Percentiles rank a stretch among this genome's conserved stretches.
These are phyloP conservation scores for Plagodis pulveraria DNA, from an alignment of 2,888 invertebrate genomes.

Conservation along the genomic window DNA sequence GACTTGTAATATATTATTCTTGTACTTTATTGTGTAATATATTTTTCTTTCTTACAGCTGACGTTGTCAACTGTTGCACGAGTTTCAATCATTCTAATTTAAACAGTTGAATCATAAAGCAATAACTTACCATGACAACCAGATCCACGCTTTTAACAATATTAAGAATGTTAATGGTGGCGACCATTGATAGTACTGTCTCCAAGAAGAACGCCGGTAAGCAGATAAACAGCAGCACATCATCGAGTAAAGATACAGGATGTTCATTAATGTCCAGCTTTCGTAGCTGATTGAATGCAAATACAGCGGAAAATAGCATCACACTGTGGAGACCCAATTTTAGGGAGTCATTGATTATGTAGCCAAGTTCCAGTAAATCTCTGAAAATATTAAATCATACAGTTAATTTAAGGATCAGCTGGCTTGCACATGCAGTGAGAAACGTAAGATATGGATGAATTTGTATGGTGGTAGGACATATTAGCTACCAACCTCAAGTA, in stretches of 20 bases:
- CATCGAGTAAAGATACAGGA: slow-evolving; percentile 87
- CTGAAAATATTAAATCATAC: slow-evolving; percentile 58
- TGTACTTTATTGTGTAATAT: too few relatives aligned
- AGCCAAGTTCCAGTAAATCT: slow-evolving; percentile 74
- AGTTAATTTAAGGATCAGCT: not conserved
- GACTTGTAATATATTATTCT: too few relatives aligned
- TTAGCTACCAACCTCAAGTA: too few relatives aligned
- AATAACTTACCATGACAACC: slow-evolving; percentile 79
- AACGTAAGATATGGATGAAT: too few relatives aligned
- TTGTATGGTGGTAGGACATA: too few relatives aligned
- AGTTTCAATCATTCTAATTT: too few relatives aligned
- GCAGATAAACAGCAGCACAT: slow-evolving; percentile 88
- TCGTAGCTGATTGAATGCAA: slow-evolving; percentile 87
- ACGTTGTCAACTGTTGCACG: too few relatives aligned
- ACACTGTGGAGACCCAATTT: slow-evolving; percentile 81
- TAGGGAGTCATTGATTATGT: slow-evolving; percentile 78
- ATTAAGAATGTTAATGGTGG: slow-evolving; percentile 84
- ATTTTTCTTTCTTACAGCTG: too few relatives aligned
- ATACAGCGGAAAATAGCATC: slow-evolving; percentile 84
- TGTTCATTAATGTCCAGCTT: slow-evolving; percentile 88
- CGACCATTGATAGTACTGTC: slow-evolving; percentile 88
- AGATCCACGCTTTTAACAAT: slow-evolving; percentile 80
- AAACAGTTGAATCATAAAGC: too few relatives aligned
- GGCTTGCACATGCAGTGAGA: not conserved
- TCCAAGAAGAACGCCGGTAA: slow-evolving; percentile 90